Evolutionary conservation across 2,113 vertebrate genomes (phyloP).

Genomic region (Laterallus jamaicensis): DNA sequence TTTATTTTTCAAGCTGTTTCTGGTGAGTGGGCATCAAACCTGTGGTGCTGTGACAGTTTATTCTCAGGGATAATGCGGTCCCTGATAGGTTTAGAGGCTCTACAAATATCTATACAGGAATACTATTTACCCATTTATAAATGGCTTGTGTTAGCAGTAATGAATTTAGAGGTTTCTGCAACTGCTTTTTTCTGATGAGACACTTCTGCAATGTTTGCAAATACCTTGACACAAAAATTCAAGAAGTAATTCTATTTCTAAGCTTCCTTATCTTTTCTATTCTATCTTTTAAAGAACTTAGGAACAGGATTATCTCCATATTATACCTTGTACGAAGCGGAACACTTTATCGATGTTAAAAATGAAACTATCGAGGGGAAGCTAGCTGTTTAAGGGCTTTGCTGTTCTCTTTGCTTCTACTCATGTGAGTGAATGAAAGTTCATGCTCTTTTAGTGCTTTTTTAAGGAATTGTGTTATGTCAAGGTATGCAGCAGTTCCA

Average conservation of each 20-base stretch:
- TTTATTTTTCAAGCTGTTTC: constrained; percentile 50
- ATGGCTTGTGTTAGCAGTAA: constrained; percentile 51
- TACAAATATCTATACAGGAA: constrained; percentile 24
- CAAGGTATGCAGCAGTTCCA: background rate
- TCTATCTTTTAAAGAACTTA: background rate
- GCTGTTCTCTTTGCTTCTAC: background rate
- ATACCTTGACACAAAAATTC: constrained; percentile 4
- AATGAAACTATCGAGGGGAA: background rate
- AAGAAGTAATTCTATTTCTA: background rate
- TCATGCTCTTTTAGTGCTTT: background rate
- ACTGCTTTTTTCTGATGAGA: constrained; percentile 21
- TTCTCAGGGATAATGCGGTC: background rate
- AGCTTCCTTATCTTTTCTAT: background rate
- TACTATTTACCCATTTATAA: constrained; percentile 40
- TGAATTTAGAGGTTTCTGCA: constrained; percentile 43
- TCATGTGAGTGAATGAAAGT: background rate
- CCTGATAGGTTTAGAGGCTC: constrained; percentile 33
- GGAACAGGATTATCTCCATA: background rate
- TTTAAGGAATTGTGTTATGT: constrained; percentile 12
- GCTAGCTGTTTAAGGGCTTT: background rate
- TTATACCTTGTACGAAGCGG: background rate
- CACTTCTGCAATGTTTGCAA: background rate
- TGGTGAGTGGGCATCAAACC: constrained; percentile 54
- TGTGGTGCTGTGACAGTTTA: constrained; percentile 39
- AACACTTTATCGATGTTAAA: background rate